phyloP scores from a whole-genome alignment of 1,140 invertebrate species.

The Conopomorpha cramerella region DNA sequence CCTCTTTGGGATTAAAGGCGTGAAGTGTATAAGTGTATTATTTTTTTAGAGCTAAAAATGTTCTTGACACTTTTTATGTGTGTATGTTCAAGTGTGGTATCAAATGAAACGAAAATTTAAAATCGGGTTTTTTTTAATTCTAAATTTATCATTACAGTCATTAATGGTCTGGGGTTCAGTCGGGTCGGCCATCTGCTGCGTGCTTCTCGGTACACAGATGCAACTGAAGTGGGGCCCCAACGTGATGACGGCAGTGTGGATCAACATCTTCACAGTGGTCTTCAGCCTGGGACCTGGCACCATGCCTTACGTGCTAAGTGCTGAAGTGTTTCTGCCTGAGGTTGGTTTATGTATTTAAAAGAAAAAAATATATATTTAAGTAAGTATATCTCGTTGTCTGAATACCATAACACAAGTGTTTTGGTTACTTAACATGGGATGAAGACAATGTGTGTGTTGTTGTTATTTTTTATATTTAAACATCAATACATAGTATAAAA shows the following conservation, averaged over 20 bases:
- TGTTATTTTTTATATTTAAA: too few species aligned
- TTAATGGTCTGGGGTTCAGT: constrained; percentile 21
- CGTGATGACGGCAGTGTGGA: constrained; percentile 16
- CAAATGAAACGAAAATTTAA: neutral
- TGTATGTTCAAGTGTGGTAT: neutral
- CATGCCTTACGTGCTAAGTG: constrained; percentile 17
- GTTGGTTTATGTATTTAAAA: constrained; percentile 12
- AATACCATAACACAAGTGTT: too few species aligned
- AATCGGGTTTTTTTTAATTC: constrained; percentile 4
- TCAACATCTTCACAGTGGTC: constrained; percentile 12
- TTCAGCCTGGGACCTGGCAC: constrained; percentile 21
- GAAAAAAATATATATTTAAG: too few species aligned
- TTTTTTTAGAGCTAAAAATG: neutral
- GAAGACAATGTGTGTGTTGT: too few species aligned
- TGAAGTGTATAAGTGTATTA: neutral
- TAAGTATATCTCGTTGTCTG: too few species aligned
- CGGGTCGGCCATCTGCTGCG: constrained; percentile 12
- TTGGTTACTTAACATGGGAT: too few species aligned
- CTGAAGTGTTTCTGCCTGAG: constrained; percentile 30
- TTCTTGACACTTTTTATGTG: too few species aligned
- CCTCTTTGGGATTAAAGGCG: neutral
- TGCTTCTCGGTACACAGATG: constrained; percentile 22
- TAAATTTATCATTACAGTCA: constrained; percentile 11
- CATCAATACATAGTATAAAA: too few species aligned
- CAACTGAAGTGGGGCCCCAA: constrained; percentile 19